Conservation (phyloP, 1,140 invertebrate genomes). For the Apis florea region DNA sequence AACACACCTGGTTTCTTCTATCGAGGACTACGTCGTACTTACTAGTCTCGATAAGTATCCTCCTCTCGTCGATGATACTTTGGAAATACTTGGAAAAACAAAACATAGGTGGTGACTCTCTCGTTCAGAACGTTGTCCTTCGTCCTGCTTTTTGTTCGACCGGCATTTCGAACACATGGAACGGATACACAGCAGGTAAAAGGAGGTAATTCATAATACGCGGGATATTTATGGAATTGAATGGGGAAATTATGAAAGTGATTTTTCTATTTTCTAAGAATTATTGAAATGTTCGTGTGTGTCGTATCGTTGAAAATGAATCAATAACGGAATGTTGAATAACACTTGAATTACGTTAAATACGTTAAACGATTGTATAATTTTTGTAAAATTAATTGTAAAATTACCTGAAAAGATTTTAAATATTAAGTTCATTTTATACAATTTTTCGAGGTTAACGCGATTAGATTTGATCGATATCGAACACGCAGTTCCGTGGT, state of each 20-base stretch:
- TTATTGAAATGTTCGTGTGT: not conserved
- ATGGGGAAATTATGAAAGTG: not conserved
- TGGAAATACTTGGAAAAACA: not conserved
- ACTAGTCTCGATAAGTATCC: constrained; percentile 11
- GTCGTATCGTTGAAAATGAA: not conserved
- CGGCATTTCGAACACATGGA: not conserved
- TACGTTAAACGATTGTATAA: not conserved
- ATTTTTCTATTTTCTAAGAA: not conserved
- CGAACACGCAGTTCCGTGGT: not conserved
- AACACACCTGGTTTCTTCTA: constrained; percentile 74
- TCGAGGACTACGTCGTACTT: constrained; percentile 37
- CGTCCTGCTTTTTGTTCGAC: not conserved
- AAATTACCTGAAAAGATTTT: not conserved
- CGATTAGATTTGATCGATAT: not conserved
- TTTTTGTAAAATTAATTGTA: not conserved
- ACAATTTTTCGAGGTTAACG: not conserved
- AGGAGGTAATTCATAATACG: not conserved
- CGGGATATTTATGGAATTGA: not conserved
- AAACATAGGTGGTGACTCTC: not conserved
- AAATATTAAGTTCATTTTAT: not conserved
- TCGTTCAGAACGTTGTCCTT: constrained; percentile 8
- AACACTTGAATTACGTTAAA: not conserved
- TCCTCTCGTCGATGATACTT: constrained; percentile 13
- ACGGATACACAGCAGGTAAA: not conserved
- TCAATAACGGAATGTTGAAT: not conserved